Conservation (phyloP, 2,888 invertebrate species). For the Apodemia duryi region DNA sequence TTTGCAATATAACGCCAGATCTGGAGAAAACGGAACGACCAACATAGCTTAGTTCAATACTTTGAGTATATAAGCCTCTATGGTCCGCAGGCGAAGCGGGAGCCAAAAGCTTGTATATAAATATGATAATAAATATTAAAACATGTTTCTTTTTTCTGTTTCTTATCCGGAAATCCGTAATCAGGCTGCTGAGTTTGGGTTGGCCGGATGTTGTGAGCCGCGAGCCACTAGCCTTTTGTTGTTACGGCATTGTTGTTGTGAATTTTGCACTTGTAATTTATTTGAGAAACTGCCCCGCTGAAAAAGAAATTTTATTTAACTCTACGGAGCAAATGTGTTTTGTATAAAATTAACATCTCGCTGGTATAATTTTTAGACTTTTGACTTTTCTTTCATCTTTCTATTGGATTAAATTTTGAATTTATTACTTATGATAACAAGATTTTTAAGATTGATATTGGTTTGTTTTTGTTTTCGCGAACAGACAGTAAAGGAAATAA, state of each 20-base stretch:
- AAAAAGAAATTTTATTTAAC: constrained; percentile 75
- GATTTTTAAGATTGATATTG: too few relatives aligned
- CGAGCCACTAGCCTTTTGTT: constrained; percentile 77
- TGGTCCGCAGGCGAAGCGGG: too few relatives aligned
- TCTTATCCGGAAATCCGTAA: constrained; percentile 77
- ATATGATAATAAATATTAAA: neutral
- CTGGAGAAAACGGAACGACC: too few relatives aligned
- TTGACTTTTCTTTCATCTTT: neutral
- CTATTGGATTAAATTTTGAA: neutral
- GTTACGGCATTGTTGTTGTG: constrained; percentile 77
- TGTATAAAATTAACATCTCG: constrained; percentile 66
- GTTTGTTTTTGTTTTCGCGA: too few relatives aligned
- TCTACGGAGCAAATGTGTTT: constrained; percentile 75
- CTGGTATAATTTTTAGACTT: constrained; percentile 26
- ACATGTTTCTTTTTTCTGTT: constrained; percentile 53
- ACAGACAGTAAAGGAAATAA: too few relatives aligned
- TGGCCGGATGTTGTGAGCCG: constrained; percentile 64
- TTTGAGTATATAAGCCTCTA: too few relatives aligned
- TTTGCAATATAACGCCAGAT: too few relatives aligned
- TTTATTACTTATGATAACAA: neutral
- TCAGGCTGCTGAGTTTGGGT: constrained; percentile 78
- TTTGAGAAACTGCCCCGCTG: constrained; percentile 76
- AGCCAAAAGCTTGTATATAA: too few relatives aligned
- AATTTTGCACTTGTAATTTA: constrained; percentile 80
- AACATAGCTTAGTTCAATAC: too few relatives aligned